Conservation (phyloP, 1,140 invertebrate genomes). For the Uloborus diversus region DNA sequence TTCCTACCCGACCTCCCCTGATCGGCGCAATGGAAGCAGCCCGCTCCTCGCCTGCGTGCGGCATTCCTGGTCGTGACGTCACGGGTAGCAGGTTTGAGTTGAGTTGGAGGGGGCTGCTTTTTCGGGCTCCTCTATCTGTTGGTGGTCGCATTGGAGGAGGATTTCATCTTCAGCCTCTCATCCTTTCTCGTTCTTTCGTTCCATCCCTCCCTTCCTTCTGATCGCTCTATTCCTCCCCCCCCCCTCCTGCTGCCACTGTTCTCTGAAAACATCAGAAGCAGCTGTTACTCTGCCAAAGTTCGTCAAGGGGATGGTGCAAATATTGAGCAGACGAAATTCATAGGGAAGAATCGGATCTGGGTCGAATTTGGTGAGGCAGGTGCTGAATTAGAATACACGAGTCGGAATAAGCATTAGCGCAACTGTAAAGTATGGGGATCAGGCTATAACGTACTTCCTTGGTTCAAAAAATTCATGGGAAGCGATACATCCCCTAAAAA, state of each 20-base stretch:
- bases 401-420: too few relatives aligned
- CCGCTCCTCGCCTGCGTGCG: conserved; percentile 9
- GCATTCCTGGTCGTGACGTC: conserved; percentile 30
- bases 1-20: conserved; percentile 5
- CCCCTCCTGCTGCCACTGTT: background rate
- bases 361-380: too few relatives aligned
- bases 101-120: background rate
- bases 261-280: conserved; percentile 36
- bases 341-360: too few relatives aligned
- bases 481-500: too few relatives aligned
- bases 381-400: too few relatives aligned
- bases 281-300: conserved; percentile 30
- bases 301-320: background rate
- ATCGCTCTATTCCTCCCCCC: background rate
- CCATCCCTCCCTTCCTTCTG: background rate
- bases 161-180: conserved; percentile 18
- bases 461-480: too few relatives aligned
- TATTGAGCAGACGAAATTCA: background rate
- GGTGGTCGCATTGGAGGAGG: conserved; percentile 4
- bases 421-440: too few relatives aligned
- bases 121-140: background rate
- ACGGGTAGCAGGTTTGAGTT: conserved; percentile 23
- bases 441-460: too few relatives aligned
- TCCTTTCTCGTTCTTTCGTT: conserved; percentile 11
- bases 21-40: conserved; percentile 9